These are phyloP conservation scores for Myotis lucifugus DNA, from an alignment of 2,113 vertebrate genomes.

Conservation along the genomic window DNA sequence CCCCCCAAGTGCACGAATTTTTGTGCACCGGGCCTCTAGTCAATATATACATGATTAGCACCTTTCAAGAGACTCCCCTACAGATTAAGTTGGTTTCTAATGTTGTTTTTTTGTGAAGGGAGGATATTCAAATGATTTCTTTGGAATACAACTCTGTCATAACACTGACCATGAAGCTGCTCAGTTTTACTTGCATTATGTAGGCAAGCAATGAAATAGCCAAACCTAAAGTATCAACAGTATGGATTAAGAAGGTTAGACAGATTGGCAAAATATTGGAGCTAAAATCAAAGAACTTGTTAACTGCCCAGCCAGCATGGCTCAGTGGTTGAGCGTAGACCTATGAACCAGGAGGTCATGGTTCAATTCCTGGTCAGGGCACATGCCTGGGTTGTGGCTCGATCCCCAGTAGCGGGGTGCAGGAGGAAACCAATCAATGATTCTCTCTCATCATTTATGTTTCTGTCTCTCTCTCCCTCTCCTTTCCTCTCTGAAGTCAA, in stretches of 20 bases:
- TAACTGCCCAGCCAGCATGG: background rate
- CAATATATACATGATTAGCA: background rate
- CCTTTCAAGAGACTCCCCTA: background rate
- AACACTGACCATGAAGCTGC: background rate
- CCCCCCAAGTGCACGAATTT: too few species aligned
- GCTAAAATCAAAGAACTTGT: background rate
- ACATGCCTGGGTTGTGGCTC: too few species aligned
- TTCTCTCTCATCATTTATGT: too few species aligned
- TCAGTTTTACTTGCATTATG: background rate
- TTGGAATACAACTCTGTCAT: slow-evolving; percentile 20
- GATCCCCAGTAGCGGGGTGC: too few species aligned
- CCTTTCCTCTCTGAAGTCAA: too few species aligned
- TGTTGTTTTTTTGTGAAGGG: background rate
- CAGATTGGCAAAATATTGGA: background rate
- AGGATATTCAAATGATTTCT: background rate
- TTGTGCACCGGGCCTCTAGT: too few species aligned
- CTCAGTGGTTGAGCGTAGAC: too few species aligned
- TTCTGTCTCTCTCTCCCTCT: too few species aligned
- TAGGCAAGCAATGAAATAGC: background rate
- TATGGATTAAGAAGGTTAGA: background rate
- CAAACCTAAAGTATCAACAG: background rate
- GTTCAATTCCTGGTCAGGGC: too few species aligned
- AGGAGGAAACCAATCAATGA: too few species aligned
- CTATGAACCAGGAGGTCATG: too few species aligned
- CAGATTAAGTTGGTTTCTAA: background rate